These are phyloP conservation scores for Ellobius talpinus DNA, from an alignment of 2,113 vertebrate species.

Conservation along the genomic window DNA sequence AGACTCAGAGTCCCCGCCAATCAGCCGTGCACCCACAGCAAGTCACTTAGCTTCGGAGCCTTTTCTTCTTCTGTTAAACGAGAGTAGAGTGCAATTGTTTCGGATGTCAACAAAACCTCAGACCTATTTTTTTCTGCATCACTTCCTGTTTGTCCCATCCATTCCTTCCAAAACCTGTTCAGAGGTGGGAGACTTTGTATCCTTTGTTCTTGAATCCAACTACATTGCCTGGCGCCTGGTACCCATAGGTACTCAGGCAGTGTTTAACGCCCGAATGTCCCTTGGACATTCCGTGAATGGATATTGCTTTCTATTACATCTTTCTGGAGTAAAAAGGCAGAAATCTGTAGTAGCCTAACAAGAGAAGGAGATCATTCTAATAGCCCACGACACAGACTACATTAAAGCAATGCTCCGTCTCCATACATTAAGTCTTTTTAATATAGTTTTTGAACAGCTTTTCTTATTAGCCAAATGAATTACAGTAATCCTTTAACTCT, in stretches of 20 bases:
- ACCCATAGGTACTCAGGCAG: constrained; percentile 1
- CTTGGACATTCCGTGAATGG: constrained; percentile 24
- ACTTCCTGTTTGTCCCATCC: neutral
- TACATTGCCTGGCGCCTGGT: neutral
- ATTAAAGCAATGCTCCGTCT: constrained; percentile 81
- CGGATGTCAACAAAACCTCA: neutral
- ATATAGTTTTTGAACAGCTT: constrained; percentile 84
- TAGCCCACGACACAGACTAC: constrained; percentile 73
- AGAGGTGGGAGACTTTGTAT: neutral
- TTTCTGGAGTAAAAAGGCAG: constrained; percentile 40
- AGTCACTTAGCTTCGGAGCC: neutral
- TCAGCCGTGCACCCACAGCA: neutral
- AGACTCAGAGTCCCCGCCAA: neutral
- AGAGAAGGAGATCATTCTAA: constrained; percentile 62
- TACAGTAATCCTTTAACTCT: constrained; percentile 85
- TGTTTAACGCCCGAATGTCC: neutral
- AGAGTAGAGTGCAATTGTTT: neutral
- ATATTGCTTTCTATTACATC: constrained; percentile 33
- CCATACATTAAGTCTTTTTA: constrained; percentile 77
- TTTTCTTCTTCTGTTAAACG: neutral
- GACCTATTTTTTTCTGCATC: neutral
- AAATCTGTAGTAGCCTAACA: constrained; percentile 62
- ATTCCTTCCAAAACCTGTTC: neutral
- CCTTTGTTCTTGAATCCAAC: neutral
- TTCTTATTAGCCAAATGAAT: constrained; percentile 86